Conservation (phyloP, 2,797 vertebrate species). For the Cossypha caffra region DNA sequence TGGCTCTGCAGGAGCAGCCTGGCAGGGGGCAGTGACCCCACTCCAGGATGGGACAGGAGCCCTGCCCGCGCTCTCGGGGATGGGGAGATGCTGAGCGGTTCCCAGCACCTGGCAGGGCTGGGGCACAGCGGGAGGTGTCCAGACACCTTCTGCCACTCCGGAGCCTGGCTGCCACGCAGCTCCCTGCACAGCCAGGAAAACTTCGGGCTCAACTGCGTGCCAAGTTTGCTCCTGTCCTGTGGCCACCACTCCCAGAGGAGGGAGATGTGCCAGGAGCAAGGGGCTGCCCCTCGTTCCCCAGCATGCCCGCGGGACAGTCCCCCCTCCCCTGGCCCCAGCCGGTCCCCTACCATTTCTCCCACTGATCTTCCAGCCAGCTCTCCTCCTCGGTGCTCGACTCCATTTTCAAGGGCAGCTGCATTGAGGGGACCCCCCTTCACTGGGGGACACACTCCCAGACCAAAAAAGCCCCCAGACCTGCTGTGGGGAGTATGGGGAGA, state of each 20-base stretch:
- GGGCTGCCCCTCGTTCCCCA: not conserved
- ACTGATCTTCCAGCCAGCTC: constrained; percentile 97
- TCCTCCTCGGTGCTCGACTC: constrained; percentile 89
- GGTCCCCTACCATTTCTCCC: constrained; percentile 96
- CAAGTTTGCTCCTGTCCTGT: not conserved
- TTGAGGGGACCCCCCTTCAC: constrained; percentile 61
- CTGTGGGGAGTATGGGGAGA: not conserved
- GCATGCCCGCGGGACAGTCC: not conserved
- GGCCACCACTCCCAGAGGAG: not conserved
- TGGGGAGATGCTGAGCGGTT: not conserved
- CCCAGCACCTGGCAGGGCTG: not conserved
- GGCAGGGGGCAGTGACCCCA: not conserved
- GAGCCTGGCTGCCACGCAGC: not conserved
- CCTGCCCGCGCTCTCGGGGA: accelerated
- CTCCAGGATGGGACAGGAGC: not conserved
- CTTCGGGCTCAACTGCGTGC: not conserved
- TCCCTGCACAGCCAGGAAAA: not conserved
- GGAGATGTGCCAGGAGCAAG: not conserved
- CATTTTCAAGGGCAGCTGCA: constrained; percentile 88
- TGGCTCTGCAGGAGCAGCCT: not conserved
- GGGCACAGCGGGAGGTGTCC: not conserved
- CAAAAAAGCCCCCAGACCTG: not conserved
- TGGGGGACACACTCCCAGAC: constrained; percentile 45
- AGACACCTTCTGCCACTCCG: accelerated
- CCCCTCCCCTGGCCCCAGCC: not conserved